Conservation (phyloP, 2,113 vertebrate species). For the Gambusia holbrooki region DNA sequence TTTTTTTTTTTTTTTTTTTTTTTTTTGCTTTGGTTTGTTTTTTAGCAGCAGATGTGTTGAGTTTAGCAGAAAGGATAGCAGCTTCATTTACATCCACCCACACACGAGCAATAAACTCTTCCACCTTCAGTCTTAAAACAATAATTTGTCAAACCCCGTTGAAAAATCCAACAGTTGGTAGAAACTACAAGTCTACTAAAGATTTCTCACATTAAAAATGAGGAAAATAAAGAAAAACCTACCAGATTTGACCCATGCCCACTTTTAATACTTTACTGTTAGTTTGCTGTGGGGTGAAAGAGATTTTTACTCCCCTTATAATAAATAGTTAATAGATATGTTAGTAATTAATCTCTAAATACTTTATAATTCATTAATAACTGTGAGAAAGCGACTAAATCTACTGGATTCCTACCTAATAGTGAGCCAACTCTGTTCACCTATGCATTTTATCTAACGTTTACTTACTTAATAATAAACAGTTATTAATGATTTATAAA, state of each 20-base stretch:
- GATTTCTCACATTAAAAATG: neutral
- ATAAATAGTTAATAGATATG: too few relatives aligned
- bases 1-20: neutral
- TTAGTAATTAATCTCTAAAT: too few relatives aligned
- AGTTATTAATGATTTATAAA: too few relatives aligned
- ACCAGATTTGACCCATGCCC: neutral
- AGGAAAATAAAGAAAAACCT: neutral
- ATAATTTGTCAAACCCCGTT: neutral
- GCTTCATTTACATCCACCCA: conserved; percentile 39
- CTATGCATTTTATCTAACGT: too few relatives aligned
- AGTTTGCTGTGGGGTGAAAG: neutral
- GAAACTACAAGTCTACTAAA: neutral
- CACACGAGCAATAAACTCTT: neutral
- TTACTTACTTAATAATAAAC: too few relatives aligned
- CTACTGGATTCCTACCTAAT: too few relatives aligned
- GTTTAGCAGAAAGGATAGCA: neutral
- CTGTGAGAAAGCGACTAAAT: too few relatives aligned
- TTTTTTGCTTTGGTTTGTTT: neutral
- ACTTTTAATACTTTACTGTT: neutral
- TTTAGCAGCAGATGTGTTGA: neutral
- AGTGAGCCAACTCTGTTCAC: too few relatives aligned
- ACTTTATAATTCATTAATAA: too few relatives aligned
- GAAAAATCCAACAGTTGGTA: neutral
- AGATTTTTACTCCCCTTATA: too few relatives aligned
- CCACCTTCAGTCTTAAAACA: conserved; percentile 9